These are phyloP conservation scores for Pseudomyrmex cubaensis DNA, from an alignment of 1,140 invertebrate genomes.

Conservation along the genomic window DNA sequence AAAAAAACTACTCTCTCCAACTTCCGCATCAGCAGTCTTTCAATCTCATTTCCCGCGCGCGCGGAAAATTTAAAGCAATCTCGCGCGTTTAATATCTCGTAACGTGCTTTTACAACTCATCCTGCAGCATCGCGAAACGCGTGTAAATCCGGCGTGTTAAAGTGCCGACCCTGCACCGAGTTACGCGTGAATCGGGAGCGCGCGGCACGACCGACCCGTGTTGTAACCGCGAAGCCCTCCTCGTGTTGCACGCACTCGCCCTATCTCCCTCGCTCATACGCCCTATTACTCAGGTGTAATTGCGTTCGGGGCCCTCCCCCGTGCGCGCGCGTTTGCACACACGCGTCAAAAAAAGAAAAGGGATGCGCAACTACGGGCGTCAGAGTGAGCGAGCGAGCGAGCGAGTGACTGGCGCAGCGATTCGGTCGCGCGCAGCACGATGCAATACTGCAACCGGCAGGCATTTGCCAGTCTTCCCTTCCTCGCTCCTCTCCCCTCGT, in stretches of 20 bases:
- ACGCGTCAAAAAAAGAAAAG: conserved; percentile 60
- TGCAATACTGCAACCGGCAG: conserved; percentile 73
- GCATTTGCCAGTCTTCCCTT: conserved; percentile 79
- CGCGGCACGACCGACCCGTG: conserved; percentile 14
- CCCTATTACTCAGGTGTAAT: conserved; percentile 82
- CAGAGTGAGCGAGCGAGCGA: conserved; percentile 35
- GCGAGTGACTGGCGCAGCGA: conserved; percentile 48
- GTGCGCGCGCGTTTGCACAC: conserved; percentile 52
- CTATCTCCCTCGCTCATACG: conserved; percentile 54
- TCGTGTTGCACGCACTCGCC: not conserved
- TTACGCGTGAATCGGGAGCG: conserved; percentile 49
- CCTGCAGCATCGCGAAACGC: conserved; percentile 2
- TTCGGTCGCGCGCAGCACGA: conserved; percentile 65
- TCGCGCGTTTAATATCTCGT: conserved; percentile 48
- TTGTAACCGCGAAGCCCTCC: conserved; percentile 68
- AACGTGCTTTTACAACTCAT: conserved; percentile 39
- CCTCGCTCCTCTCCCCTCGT: conserved; percentile 30
- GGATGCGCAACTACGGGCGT: not conserved
- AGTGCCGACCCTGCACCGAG: conserved; percentile 40
- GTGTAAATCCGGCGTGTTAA: conserved; percentile 36
- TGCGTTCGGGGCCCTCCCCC: conserved; percentile 68
- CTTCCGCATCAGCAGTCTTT: too few species aligned
- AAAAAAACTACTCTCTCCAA: too few species aligned
- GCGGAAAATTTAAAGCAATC: conserved; percentile 24
- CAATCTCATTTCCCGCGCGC: not conserved